Conservation (phyloP, 2,113 vertebrate species). For the Lophura nycthemera region DNA sequence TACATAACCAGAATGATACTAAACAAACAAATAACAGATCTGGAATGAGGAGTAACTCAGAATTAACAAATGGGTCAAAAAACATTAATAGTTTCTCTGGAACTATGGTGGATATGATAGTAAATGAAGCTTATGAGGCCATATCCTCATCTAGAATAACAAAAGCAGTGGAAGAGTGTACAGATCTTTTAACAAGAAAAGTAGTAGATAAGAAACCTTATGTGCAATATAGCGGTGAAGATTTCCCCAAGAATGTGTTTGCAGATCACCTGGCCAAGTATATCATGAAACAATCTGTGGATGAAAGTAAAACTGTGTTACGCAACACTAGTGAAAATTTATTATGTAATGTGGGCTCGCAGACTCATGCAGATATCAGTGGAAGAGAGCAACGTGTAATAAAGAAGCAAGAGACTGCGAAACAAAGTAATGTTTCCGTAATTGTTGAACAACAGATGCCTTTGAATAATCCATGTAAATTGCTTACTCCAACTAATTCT, state of each 20-base stretch:
- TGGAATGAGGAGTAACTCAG: slow-evolving; percentile 38
- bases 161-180: slow-evolving; percentile 81
- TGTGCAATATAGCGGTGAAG: slow-evolving; percentile 42
- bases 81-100: slow-evolving; percentile 84
- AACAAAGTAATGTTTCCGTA: slow-evolving; percentile 30
- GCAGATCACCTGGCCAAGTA: slow-evolving; percentile 72
- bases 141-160: slow-evolving; percentile 82
- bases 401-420: slow-evolving; percentile 53
- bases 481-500: slow-evolving; percentile 45
- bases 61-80: slow-evolving; percentile 63
- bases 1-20: slow-evolving; percentile 15
- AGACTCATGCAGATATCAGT: neutral
- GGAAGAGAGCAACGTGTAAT: neutral
- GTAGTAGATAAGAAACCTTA: slow-evolving; percentile 58
- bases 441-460: slow-evolving; percentile 63
- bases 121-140: slow-evolving; percentile 90
- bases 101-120: slow-evolving; percentile 88
- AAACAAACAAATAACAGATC: slow-evolving; percentile 16
- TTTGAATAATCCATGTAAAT: slow-evolving; percentile 60
- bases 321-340: slow-evolving; percentile 32
- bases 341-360: neutral
- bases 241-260: slow-evolving; percentile 59
- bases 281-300: slow-evolving; percentile 73
- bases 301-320: slow-evolving; percentile 66
- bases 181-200: slow-evolving; percentile 81